A percentile compares a stretch with the other conserved stretches of the same genome.
Evolutionary conservation across 2,797 vertebrate genomes (phyloP).

Genomic region (Thalassophryne amazonica): DNA sequence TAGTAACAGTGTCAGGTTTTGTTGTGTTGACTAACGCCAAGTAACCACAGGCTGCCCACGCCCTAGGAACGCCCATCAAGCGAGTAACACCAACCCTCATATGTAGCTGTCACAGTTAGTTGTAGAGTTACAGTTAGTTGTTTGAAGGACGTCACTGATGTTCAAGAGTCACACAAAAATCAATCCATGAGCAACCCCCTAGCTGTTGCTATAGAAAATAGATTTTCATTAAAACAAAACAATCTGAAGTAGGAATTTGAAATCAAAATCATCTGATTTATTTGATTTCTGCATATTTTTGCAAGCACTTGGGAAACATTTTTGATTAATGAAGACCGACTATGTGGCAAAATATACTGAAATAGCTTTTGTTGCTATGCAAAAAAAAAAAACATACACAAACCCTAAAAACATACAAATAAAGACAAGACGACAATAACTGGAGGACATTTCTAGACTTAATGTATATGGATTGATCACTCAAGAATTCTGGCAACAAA

Average conservation of each 20-base stretch:
- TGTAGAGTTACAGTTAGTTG: too few species aligned
- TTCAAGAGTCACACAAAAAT: conserved; percentile 47
- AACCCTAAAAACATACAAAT: conserved; percentile 24
- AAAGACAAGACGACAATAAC: conserved; percentile 46
- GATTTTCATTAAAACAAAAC: background rate
- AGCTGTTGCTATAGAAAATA: background rate
- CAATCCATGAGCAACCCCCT: conserved; percentile 14
- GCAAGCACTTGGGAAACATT: background rate
- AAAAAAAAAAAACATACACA: conserved; percentile 16
- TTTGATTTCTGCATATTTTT: conserved; percentile 4
- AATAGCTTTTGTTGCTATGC: conserved; percentile 11
- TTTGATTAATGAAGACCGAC: background rate
- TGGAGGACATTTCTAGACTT: conserved; percentile 23
- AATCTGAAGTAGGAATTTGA: background rate
- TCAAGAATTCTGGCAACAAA: too few species aligned
- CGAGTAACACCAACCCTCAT: too few species aligned
- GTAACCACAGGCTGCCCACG: too few species aligned
- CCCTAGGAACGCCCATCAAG: too few species aligned
- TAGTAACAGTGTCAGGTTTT: too few species aligned
- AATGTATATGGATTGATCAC: conserved; percentile 42
- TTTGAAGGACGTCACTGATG: conserved; percentile 38
- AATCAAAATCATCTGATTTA: background rate
- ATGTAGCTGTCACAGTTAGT: too few species aligned
- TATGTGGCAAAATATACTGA: background rate
- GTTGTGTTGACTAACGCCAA: too few species aligned